Percentiles rank a stretch among this genome's conserved stretches.
phyloP scores from a whole-genome alignment of 2,797 vertebrate species.

The Lateolabrax maculatus region DNA sequence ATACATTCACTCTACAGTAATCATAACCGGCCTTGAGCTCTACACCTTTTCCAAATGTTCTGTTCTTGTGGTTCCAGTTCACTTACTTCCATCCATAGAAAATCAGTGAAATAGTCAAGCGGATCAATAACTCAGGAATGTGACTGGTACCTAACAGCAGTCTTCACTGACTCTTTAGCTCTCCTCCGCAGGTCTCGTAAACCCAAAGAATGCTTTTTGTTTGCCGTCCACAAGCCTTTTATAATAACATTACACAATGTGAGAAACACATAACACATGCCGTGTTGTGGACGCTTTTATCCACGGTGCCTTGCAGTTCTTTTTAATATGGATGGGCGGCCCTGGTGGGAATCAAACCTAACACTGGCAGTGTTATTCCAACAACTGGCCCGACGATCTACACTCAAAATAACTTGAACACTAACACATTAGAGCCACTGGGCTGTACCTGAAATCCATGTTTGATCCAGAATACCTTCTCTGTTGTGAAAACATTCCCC shows the following conservation, averaged over 20 bases:
- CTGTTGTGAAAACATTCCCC: conserved; percentile 38
- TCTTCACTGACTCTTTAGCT: not conserved
- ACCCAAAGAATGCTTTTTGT: conserved; percentile 41
- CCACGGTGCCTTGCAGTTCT: not conserved
- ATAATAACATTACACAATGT: conserved; percentile 42
- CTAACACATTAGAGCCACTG: conserved; percentile 32
- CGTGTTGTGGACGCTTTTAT: conserved; percentile 7
- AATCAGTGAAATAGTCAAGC: not conserved
- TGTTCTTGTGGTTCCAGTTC: not conserved
- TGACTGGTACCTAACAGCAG: not conserved
- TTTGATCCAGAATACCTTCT: conserved; percentile 27
- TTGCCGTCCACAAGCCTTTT: conserved; percentile 38
- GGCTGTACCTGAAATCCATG: conserved; percentile 4
- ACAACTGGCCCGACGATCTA: not conserved
- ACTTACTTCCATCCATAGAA: not conserved
- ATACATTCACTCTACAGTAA: not conserved
- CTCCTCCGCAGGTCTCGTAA: conserved; percentile 11
- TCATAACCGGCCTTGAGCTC: not conserved
- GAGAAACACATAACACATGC: conserved; percentile 14
- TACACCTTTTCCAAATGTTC: not conserved
- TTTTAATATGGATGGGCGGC: conserved; percentile 35
- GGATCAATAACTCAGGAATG: conserved; percentile 33
- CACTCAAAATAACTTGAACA: not conserved
- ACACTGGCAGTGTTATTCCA: conserved; percentile 38
- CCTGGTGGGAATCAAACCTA: conserved; percentile 28